Evolutionary conservation across 2,797 vertebrate genomes (phyloP).

Genomic region (Myotis myotis): DNA sequence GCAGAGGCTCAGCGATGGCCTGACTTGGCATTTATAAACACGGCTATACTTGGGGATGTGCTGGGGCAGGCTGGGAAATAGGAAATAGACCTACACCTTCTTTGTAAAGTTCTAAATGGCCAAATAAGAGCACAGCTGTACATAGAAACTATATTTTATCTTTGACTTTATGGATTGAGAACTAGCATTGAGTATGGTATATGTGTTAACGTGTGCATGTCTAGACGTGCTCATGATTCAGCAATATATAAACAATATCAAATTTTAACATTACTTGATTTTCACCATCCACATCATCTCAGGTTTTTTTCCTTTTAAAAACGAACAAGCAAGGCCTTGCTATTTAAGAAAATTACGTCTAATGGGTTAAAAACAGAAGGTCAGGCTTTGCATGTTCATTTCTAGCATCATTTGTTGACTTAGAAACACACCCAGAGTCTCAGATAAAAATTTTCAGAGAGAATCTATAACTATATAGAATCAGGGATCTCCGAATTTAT

Average conservation of each 20-base stretch:
- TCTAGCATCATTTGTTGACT: neutral
- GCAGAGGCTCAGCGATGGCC: slow-evolving; percentile 31
- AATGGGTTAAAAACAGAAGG: neutral
- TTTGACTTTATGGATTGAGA: neutral
- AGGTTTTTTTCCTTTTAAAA: neutral
- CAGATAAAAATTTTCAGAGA: slow-evolving; percentile 12
- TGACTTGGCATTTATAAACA: slow-evolving; percentile 70
- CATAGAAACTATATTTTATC: neutral
- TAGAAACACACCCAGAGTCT: neutral
- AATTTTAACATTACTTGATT: neutral
- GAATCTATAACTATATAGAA: neutral
- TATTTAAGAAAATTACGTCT: neutral
- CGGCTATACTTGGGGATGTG: slow-evolving; percentile 72
- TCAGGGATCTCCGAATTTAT: neutral
- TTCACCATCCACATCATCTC: neutral
- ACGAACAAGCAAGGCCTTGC: neutral
- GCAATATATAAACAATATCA: neutral
- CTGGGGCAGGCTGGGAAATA: neutral
- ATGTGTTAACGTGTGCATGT: neutral
- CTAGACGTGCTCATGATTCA: neutral
- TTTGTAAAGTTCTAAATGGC: slow-evolving; percentile 9
- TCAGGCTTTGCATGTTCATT: neutral
- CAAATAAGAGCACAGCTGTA: neutral
- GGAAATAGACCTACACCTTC: neutral
- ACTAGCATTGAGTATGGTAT: neutral